These are phyloP conservation scores for Drepana arcuata DNA, from an alignment of 1,140 invertebrate genomes.

Conservation along the genomic window DNA sequence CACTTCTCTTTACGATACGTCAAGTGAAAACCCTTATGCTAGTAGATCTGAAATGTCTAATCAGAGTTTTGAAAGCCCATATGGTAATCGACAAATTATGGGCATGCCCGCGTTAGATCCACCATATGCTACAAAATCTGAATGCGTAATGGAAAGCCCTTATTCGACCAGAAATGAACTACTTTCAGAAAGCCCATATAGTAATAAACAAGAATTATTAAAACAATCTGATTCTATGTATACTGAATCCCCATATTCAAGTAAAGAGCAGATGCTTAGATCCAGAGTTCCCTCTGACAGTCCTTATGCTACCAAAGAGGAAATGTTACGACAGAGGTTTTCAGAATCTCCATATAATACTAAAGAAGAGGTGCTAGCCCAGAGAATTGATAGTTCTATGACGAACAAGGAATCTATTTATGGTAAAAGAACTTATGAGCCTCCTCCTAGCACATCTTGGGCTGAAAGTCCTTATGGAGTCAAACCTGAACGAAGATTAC, in stretches of 20 bases:
- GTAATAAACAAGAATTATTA: constrained; percentile 43
- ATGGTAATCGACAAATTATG: constrained; percentile 48
- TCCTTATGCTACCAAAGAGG: constrained; percentile 66
- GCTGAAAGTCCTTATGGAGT: constrained; percentile 49
- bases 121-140: constrained; percentile 39
- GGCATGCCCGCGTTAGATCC: constrained; percentile 51
- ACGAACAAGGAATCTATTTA: constrained; percentile 47
- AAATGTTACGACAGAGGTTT: constrained; percentile 62
- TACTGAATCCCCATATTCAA: constrained; percentile 60
- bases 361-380: constrained; percentile 60
- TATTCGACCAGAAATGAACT: constrained; percentile 41
- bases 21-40: constrained; percentile 57
- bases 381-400: constrained; percentile 51
- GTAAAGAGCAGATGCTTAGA: constrained; percentile 65
- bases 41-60: constrained; percentile 55
- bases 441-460: constrained; percentile 53
- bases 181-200: constrained; percentile 47
- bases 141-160: constrained; percentile 42
- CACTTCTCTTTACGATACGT: constrained; percentile 55
- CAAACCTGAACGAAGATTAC: constrained; percentile 50
- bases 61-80: constrained; percentile 54
- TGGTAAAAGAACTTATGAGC: constrained; percentile 60
- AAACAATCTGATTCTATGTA: constrained; percentile 47
- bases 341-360: constrained; percentile 67
- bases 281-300: constrained; percentile 54